phyloP scores from a whole-genome alignment of 2,113 vertebrate species.

The Poeciliopsis prolifica region DNA sequence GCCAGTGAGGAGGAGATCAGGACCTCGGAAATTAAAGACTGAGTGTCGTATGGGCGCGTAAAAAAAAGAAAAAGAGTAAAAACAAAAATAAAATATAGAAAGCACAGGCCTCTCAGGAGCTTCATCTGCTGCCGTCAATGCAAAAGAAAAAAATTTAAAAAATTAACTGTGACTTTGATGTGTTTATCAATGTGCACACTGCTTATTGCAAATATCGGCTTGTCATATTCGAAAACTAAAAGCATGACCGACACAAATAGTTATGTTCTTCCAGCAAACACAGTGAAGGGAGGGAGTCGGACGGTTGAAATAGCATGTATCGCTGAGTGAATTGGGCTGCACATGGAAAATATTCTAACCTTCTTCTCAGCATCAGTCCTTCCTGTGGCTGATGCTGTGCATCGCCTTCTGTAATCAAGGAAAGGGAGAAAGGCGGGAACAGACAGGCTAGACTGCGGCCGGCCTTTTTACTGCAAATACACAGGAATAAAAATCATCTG shows the following conservation, averaged over 20 bases:
- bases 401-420: constrained; percentile 60
- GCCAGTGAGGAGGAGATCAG: constrained; percentile 42
- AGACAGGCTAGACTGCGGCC: constrained; percentile 31
- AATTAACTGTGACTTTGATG: neutral
- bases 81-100: constrained; percentile 9
- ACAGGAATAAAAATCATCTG: constrained; percentile 35
- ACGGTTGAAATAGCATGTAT: neutral
- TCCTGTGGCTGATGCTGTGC: constrained; percentile 46
- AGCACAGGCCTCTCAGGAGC: constrained; percentile 4
- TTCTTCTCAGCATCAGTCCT: constrained; percentile 53
- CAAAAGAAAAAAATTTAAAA: constrained; percentile 17
- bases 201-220: neutral
- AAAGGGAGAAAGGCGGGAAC: constrained; percentile 3
- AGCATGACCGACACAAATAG: neutral
- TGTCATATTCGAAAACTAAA: neutral
- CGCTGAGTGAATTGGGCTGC: neutral
- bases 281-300: neutral
- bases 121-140: constrained; percentile 10
- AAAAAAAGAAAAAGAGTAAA: neutral
- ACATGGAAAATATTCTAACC: constrained; percentile 27
- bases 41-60: constrained; percentile 17
- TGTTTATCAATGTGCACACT: neutral
- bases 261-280: neutral
- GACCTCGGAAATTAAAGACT: constrained; percentile 43
- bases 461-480: constrained; percentile 2